Evolutionary conservation across 2,113 vertebrate species (phyloP).

Genomic region (Poeciliopsis occidentalis): DNA sequence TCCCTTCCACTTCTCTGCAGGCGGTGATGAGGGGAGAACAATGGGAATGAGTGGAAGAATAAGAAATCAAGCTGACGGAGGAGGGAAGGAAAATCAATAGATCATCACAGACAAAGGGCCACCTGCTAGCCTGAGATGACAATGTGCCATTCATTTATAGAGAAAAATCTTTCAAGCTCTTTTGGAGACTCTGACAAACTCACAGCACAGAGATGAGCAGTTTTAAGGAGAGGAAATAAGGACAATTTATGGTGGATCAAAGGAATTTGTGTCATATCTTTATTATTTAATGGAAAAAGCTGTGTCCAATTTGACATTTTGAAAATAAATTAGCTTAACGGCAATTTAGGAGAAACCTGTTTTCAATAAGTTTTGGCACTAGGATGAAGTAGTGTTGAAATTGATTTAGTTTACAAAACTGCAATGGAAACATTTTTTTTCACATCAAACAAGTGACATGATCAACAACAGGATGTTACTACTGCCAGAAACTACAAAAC

Average conservation of each 20-base stretch:
- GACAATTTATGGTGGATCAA: not conserved
- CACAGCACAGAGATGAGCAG: slow-evolving; percentile 1
- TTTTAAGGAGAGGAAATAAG: not conserved
- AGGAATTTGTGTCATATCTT: not conserved
- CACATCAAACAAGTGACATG: too few species aligned
- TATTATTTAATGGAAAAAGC: not conserved
- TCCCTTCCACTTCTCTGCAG: slow-evolving; percentile 33
- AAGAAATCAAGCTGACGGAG: slow-evolving; percentile 48
- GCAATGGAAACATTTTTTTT: too few species aligned
- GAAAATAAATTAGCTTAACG: too few species aligned
- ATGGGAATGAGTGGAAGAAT: slow-evolving; percentile 42
- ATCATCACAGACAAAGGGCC: slow-evolving; percentile 67
- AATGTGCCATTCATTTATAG: slow-evolving; percentile 51
- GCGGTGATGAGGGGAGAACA: slow-evolving; percentile 43
- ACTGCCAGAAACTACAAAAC: too few species aligned
- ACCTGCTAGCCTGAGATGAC: slow-evolving; percentile 69
- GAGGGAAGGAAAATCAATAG: slow-evolving; percentile 65
- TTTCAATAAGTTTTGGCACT: too few species aligned
- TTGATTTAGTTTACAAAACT: too few species aligned
- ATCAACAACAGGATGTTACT: too few species aligned
- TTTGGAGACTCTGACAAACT: slow-evolving; percentile 43
- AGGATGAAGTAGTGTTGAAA: too few species aligned
- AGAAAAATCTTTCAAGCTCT: slow-evolving; percentile 48
- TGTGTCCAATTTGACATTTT: not conserved
- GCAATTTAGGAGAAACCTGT: too few species aligned